These are phyloP conservation scores for Gryllus bimaculatus DNA, from an alignment of 1,140 invertebrate species.

Conservation along the genomic window DNA sequence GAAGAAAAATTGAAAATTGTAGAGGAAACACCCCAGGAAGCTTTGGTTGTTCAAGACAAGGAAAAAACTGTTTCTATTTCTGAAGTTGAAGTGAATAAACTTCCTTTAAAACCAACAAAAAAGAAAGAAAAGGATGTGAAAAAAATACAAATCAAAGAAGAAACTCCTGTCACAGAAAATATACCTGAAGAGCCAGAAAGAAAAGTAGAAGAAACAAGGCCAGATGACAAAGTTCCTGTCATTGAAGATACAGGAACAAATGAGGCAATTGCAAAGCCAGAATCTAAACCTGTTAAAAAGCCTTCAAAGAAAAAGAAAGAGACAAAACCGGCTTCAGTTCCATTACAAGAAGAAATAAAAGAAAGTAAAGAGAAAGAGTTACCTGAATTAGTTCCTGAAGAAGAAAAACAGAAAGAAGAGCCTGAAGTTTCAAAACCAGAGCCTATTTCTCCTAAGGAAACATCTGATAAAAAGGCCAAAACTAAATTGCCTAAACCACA, in stretches of 20 bases:
- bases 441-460: constrained; percentile 14
- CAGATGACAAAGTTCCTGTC: no score
- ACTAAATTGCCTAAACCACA: constrained; percentile 10
- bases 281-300: constrained; percentile 15
- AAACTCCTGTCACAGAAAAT: constrained; percentile 18
- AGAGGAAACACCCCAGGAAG: constrained; percentile 8
- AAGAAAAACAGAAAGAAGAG: neutral
- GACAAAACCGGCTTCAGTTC: constrained; percentile 35
- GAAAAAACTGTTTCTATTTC: neutral
- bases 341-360: neutral
- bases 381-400: neutral
- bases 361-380: no score
- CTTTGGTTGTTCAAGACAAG: neutral
- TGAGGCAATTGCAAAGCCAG: constrained; percentile 10
- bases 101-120: constrained; percentile 7
- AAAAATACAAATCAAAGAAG: constrained; percentile 2
- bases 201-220: no score
- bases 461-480: constrained; percentile 18
- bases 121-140: constrained; percentile 13
- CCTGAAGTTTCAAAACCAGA: neutral
- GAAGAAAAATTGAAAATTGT: constrained; percentile 11
- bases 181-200: neutral
- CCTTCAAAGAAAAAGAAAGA: constrained; percentile 42
- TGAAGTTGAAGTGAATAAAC: constrained; percentile 11
- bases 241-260: neutral